These are phyloP conservation scores for Conistra vaccinii DNA, from an alignment of 2,888 invertebrate genomes.

Conservation along the genomic window DNA sequence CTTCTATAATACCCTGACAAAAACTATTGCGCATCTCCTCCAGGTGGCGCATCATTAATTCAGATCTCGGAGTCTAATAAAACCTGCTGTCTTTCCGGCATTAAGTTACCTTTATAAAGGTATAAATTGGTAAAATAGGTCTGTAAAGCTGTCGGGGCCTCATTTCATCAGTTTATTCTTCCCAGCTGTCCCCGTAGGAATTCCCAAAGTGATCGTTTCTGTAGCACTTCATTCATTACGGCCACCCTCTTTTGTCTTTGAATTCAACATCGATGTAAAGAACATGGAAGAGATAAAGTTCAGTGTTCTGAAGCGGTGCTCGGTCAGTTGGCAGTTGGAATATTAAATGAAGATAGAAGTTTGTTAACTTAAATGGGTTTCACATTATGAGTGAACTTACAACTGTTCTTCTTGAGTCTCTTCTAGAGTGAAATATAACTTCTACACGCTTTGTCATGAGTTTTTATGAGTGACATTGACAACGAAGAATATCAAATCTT, in stretches of 20 bases:
- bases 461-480: conserved; percentile 1
- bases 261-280: conserved; percentile 55
- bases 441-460: background rate
- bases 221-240: conserved; percentile 80
- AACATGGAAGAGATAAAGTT: conserved; percentile 57
- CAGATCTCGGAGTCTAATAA: conserved; percentile 64
- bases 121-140: conserved; percentile 76
- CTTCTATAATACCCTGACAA: conserved; percentile 45
- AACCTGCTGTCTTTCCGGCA: conserved; percentile 56
- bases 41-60: conserved; percentile 66
- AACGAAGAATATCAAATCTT: background rate
- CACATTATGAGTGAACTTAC: conserved; percentile 6
- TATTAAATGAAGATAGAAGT: conserved; percentile 33
- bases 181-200: conserved; percentile 77
- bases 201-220: conserved; percentile 75
- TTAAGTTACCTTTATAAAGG: conserved; percentile 71
- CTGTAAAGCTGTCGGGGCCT: conserved; percentile 70
- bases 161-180: conserved; percentile 79
- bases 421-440: conserved; percentile 7
- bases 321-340: conserved; percentile 21
- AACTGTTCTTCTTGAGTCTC: background rate
- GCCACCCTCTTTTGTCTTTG: conserved; percentile 74
- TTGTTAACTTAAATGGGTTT: conserved; percentile 31
- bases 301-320: background rate
- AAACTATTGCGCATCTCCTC: conserved; percentile 56